Evolutionary conservation across 1,140 invertebrate species (phyloP).

Genomic region (Brachionus koreanus): DNA sequence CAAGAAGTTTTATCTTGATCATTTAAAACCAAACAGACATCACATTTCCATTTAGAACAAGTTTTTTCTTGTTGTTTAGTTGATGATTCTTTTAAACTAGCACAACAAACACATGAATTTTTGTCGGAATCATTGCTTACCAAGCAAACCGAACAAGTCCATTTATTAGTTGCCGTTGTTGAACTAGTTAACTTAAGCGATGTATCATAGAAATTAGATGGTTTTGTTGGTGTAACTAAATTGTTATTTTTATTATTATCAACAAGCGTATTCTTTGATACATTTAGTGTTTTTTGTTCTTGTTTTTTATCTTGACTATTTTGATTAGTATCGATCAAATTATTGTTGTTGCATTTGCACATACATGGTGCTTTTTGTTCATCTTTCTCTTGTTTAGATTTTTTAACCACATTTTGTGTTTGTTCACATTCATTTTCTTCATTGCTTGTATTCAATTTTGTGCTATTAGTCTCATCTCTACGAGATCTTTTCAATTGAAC

Average conservation of each 20-base stretch:
- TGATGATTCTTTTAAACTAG: background rate
- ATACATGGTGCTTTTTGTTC: background rate
- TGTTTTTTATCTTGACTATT: background rate
- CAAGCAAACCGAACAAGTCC: slow-evolving; percentile 28
- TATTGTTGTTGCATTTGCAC: background rate
- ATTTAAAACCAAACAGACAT: background rate
- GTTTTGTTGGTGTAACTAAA: slow-evolving; percentile 7
- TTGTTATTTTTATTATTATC: background rate
- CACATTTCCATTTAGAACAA: slow-evolving; percentile 2
- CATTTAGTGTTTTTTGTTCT: background rate
- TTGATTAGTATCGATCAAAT: background rate
- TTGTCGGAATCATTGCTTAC: background rate
- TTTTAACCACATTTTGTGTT: background rate
- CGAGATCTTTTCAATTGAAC: background rate
- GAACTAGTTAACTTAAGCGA: background rate
- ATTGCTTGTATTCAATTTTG: background rate
- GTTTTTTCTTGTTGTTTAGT: background rate
- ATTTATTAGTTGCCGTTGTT: background rate
- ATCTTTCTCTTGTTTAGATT: background rate
- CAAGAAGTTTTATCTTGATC: background rate
- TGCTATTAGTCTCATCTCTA: background rate
- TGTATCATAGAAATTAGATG: slow-evolving; percentile 19
- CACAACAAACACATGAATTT: background rate
- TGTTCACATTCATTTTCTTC: slow-evolving; percentile 20
- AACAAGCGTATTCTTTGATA: background rate